phyloP scores from a whole-genome alignment of 2,888 invertebrate genomes.

The Strigamia transsilvanica region DNA sequence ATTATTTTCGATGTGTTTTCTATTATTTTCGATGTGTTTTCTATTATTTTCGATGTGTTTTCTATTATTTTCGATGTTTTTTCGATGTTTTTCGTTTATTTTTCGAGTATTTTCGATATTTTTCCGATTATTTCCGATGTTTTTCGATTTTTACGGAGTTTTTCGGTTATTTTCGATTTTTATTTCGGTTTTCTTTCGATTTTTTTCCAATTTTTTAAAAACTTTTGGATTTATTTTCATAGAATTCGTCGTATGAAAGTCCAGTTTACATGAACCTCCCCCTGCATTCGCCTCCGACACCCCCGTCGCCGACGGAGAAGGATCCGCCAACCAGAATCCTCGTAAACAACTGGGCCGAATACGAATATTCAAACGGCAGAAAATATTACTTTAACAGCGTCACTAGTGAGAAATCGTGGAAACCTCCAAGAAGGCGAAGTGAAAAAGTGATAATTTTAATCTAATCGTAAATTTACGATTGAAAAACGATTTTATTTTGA shows the following conservation, averaged over 20 bases:
- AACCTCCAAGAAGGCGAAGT: constrained; percentile 62
- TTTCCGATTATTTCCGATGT: too few species aligned
- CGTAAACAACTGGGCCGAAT: constrained; percentile 63
- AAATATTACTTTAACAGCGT: constrained; percentile 63
- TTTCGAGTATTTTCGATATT: too few species aligned
- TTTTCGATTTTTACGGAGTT: too few species aligned
- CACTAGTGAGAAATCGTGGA: constrained; percentile 64
- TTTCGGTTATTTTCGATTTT: too few species aligned
- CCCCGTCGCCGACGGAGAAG: constrained; percentile 55
- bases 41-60: too few species aligned
- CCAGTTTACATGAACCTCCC: constrained; percentile 56
- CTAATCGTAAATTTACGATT: neutral
- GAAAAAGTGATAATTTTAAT: constrained; percentile 49
- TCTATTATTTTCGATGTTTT: too few species aligned
- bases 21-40: too few species aligned
- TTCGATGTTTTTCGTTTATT: too few species aligned
- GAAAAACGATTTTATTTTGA: neutral
- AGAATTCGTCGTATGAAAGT: constrained; percentile 34
- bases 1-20: too few species aligned
- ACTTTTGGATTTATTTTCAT: constrained; percentile 7
- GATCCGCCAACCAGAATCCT: constrained; percentile 57
- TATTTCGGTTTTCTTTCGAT: neutral
- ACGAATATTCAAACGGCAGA: constrained; percentile 62
- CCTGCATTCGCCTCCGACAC: constrained; percentile 52
- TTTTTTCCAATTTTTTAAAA: constrained; percentile 21